phyloP scores from a whole-genome alignment of 2,888 invertebrate species.

The Thumatha senex region DNA sequence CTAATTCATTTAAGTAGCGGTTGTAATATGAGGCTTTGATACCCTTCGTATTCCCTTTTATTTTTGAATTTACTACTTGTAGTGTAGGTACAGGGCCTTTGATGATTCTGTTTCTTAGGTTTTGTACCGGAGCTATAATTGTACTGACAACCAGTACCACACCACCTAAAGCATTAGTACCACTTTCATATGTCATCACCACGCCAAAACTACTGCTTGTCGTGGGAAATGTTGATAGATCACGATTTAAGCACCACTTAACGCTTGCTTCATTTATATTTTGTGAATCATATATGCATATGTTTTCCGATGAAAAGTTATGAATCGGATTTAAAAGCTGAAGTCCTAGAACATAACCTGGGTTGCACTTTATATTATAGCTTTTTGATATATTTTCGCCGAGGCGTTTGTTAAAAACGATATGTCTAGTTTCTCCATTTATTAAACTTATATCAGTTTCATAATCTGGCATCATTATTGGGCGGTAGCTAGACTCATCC shows the following conservation, averaged over 20 bases:
- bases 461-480: slow-evolving; percentile 88
- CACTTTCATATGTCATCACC: slow-evolving; percentile 91
- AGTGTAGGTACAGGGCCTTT: slow-evolving; percentile 92
- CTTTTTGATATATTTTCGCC: slow-evolving; percentile 82
- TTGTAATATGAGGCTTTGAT: slow-evolving; percentile 94
- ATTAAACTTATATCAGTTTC: slow-evolving; percentile 85
- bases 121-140: slow-evolving; percentile 88
- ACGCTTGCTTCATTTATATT: slow-evolving; percentile 85
- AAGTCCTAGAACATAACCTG: slow-evolving; percentile 93
- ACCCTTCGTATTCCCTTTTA: slow-evolving; percentile 91
- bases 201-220: slow-evolving; percentile 93
- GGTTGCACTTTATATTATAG: slow-evolving; percentile 87
- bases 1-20: slow-evolving; percentile 92
- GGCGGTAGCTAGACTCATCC: slow-evolving; percentile 88
- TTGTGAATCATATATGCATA: slow-evolving; percentile 90
- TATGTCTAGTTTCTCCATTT: slow-evolving; percentile 90
- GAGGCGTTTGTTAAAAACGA: slow-evolving; percentile 88
- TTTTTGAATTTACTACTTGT: slow-evolving; percentile 87
- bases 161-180: slow-evolving; percentile 90
- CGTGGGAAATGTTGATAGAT: slow-evolving; percentile 95
- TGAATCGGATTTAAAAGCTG: slow-evolving; percentile 96
- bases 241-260: slow-evolving; percentile 91
- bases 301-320: slow-evolving; percentile 92
- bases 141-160: slow-evolving; percentile 91
- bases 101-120: slow-evolving; percentile 88